These are phyloP conservation scores for Sebastes miniatus DNA, from an alignment of 2,797 vertebrate species.

Conservation along the genomic window DNA sequence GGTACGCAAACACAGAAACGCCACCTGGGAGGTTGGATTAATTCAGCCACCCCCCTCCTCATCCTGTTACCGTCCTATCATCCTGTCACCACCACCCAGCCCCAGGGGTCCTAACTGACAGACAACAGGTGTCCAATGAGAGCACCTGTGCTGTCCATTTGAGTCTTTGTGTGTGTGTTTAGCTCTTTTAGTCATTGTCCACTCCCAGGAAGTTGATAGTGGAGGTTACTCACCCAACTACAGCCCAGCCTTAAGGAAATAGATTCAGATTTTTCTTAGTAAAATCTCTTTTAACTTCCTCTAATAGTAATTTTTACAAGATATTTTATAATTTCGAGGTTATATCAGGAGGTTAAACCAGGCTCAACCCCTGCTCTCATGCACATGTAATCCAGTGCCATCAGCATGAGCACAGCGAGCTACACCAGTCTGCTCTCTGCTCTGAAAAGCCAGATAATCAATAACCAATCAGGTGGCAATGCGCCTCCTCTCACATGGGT, in stretches of 20 bases:
- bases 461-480: slow-evolving; percentile 40
- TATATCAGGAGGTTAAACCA: not conserved
- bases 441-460: slow-evolving; percentile 31
- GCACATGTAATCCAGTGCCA: not conserved
- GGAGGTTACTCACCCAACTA: not conserved
- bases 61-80: slow-evolving; percentile 19
- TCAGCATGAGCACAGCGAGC: not conserved
- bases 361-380: not conserved
- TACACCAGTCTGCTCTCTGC: slow-evolving; percentile 1
- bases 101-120: slow-evolving; percentile 59
- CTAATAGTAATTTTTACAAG: not conserved
- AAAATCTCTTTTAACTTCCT: not conserved
- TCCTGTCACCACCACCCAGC: slow-evolving; percentile 38
- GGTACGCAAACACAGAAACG: slow-evolving; percentile 20
- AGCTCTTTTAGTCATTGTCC: not conserved
- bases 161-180: not conserved
- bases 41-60: not conserved
- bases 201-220: not conserved
- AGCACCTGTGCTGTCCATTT: slow-evolving; percentile 50
- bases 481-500: slow-evolving; percentile 4
- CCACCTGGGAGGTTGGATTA: slow-evolving; percentile 60
- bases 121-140: slow-evolving; percentile 66
- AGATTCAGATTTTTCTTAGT: not conserved
- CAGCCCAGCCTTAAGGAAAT: not conserved
- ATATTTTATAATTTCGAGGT: not conserved